A percentile compares a stretch with the other conserved stretches of the same genome.
phyloP scores from a whole-genome alignment of 2,113 vertebrate genomes.

The Sclerurus mexicanus region DNA sequence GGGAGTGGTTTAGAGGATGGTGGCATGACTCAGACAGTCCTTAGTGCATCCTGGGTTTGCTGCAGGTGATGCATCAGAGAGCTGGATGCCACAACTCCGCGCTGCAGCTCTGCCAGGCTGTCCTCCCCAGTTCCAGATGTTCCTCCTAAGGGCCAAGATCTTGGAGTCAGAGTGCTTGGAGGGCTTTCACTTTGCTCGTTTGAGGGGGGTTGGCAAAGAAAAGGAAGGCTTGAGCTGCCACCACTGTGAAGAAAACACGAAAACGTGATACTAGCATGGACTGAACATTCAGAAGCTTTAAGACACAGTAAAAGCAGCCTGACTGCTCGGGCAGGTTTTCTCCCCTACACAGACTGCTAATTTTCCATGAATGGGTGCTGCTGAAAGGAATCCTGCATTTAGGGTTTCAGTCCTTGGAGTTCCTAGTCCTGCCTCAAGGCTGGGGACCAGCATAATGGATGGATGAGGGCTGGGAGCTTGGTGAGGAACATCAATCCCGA shows the following conservation, averaged over 20 bases:
- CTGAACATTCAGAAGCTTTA: neutral
- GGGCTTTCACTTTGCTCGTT: neutral
- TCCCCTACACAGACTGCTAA: neutral
- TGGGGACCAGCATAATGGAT: neutral
- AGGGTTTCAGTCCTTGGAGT: neutral
- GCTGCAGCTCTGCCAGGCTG: neutral
- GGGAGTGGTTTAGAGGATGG: neutral
- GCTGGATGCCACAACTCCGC: neutral
- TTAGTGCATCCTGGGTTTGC: neutral
- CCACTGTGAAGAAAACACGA: neutral
- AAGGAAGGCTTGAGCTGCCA: neutral
- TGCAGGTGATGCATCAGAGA: neutral
- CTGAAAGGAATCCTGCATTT: neutral
- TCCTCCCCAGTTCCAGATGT: fast-evolving
- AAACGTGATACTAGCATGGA: neutral
- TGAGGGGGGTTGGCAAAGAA: neutral
- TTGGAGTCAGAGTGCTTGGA: neutral
- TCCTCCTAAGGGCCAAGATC: neutral
- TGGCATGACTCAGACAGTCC: neutral
- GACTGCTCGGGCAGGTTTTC: neutral
- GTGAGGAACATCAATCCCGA: neutral
- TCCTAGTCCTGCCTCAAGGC: neutral
- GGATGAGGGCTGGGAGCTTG: neutral
- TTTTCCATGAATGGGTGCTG: neutral
- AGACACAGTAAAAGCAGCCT: neutral